phyloP scores from a whole-genome alignment of 2,113 vertebrate genomes.

The Cyprinodon brontotheroides region DNA sequence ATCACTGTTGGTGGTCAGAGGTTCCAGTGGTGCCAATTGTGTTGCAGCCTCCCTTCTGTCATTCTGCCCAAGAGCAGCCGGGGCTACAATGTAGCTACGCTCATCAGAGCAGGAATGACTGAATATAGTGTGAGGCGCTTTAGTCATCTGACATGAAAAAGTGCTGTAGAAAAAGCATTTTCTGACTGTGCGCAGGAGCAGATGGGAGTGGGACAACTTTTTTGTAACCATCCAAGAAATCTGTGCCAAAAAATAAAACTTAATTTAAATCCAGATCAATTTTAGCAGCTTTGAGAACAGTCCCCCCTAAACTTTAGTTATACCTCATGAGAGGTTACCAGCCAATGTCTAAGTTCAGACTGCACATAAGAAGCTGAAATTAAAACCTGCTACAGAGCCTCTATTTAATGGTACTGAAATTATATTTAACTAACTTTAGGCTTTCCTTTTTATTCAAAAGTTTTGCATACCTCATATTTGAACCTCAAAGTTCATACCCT shows the following conservation, averaged over 20 bases:
- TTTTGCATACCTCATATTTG: conserved; percentile 62
- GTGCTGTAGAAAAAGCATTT: no score
- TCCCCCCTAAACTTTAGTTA: not conserved
- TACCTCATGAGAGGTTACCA: not conserved
- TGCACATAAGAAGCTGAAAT: conserved; percentile 6
- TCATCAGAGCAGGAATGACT: no score
- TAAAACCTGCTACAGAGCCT: conserved; percentile 14
- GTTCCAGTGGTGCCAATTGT: no score
- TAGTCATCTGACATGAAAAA: no score
- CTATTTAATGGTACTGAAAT: conserved; percentile 22
- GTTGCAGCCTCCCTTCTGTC: no score
- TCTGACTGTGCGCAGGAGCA: not conserved
- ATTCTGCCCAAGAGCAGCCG: no score
- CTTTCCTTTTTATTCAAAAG: conserved; percentile 41
- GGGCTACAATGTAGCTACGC: no score
- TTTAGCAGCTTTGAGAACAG: not conserved
- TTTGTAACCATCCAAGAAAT: not conserved
- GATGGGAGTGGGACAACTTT: not conserved
- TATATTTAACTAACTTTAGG: conserved; percentile 12
- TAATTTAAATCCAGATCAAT: not conserved
- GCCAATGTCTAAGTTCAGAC: conserved; percentile 1
- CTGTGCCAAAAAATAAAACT: no score
- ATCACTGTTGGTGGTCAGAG: no score
- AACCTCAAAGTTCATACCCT: conserved; percentile 49
- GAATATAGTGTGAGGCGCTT: no score